Evolutionary conservation across 1,140 invertebrate species (phyloP).

Genomic region (Solenopsis fugax): DNA sequence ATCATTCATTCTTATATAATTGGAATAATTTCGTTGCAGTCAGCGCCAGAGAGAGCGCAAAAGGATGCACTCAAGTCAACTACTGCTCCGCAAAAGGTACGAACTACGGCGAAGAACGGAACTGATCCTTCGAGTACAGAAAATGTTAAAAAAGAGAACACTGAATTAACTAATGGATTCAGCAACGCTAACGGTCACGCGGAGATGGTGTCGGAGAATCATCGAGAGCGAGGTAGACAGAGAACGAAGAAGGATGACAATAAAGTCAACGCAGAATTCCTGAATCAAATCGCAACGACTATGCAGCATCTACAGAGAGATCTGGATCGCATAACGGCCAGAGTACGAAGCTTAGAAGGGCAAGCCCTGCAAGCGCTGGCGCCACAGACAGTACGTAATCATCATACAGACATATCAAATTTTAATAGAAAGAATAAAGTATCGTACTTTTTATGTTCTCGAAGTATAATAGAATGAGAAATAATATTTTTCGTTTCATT

Average conservation of each 20-base stretch:
- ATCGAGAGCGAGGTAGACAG: constrained; percentile 79
- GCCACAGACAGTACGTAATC: constrained; percentile 67
- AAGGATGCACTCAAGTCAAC: constrained; percentile 80
- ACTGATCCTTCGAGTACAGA: constrained; percentile 66
- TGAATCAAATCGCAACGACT: constrained; percentile 81
- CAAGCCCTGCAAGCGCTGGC: constrained; percentile 76
- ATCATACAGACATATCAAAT: neutral
- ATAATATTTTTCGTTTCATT: constrained; percentile 14
- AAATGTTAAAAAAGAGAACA: constrained; percentile 64
- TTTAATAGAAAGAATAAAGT: constrained; percentile 13
- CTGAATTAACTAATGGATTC: constrained; percentile 80
- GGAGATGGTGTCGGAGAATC: constrained; percentile 62
- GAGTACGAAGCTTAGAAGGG: constrained; percentile 83
- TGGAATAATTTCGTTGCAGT: constrained; percentile 68
- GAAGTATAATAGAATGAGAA: constrained; percentile 20
- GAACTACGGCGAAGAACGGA: constrained; percentile 50
- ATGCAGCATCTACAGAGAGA: constrained; percentile 84
- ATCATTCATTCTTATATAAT: neutral
- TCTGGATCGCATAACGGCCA: constrained; percentile 83
- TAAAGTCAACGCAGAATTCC: constrained; percentile 78
- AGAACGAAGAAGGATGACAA: constrained; percentile 81
- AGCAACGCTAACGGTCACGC: constrained; percentile 63
- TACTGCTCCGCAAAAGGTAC: constrained; percentile 70
- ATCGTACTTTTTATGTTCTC: neutral
- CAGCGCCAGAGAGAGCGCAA: constrained; percentile 81